Evolutionary conservation across 2,113 vertebrate species (phyloP), one percentile per base, ranked within the genome.

Genomic region (Ginglymostoma cirratum): DNA sequence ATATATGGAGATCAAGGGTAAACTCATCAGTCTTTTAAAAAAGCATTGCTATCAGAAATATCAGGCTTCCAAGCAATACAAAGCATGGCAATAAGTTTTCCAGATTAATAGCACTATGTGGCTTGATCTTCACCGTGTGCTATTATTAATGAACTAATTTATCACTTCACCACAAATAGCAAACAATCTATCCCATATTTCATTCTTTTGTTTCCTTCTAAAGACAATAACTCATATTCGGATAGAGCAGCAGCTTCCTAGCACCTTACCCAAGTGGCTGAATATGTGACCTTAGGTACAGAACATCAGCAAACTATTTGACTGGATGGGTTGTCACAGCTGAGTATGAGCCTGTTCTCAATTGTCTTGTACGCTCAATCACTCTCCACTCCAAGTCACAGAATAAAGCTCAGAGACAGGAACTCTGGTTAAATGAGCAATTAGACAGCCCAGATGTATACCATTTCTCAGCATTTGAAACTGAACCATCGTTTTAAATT

Each of bases 121-220:
- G 89, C 89, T 38, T 7, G 61, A 67, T 66, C 61, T 93, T 93
- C 89, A n/a, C 65, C 38, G 61, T 66, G 61, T 93, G 89, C 89
- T 93, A 66, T 93, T 93, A 93, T 93, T 93, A 93, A 93, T 93
- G 89, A 93, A 93, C 89, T 93, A 93, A 93, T 93, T 93, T 66
- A 93, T 93, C 89, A 93, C 89, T 93, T 66, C 89, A 93, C 89
- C 89, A 67, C 89, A 93, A 93, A 93, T 93, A 93, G 89, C 89
- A 93, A 93, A 93, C 61, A 67, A 93, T 66, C 89, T 93, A 93
- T 12, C 61, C 89, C 89, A 93, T 93, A 93, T 93, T 93, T 93
- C 89, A 93, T 67, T 38, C 89, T 66, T 34, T 93, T 38, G 61
- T 67, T 90, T 67, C 7, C 55, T 93, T 34, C 89, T 93, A 61